Evolutionary conservation across 2,797 vertebrate genomes (phyloP).

Genomic region (Aeoliscus strigatus): DNA sequence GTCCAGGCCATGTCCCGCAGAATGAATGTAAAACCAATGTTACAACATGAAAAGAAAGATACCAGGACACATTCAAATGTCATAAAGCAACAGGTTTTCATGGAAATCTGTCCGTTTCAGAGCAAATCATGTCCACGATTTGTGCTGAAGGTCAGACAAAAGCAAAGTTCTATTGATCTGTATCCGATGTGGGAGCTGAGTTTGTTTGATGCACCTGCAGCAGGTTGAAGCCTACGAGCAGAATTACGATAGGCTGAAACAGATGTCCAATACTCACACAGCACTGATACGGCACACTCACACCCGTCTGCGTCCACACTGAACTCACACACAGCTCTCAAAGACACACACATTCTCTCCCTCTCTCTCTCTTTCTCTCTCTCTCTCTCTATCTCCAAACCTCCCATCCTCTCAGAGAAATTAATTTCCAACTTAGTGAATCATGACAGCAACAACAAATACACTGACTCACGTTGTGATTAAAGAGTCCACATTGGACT

Average conservation of each 20-base stretch:
- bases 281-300: conserved; percentile 15
- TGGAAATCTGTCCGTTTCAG: conserved; percentile 51
- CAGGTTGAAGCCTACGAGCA: conserved; percentile 25
- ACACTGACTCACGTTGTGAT: conserved; percentile 54
- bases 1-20: conserved; percentile 7
- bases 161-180: conserved; percentile 53
- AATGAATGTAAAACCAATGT: background rate
- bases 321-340: background rate
- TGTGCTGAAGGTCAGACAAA: conserved; percentile 44
- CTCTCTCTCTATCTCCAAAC: too few relatives aligned
- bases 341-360: background rate
- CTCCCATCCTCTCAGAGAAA: background rate
- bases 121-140: conserved; percentile 57
- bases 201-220: conserved; percentile 67
- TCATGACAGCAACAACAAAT: conserved; percentile 38
- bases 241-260: conserved; percentile 48
- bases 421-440: conserved; percentile 22
- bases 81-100: too few relatives aligned
- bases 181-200: conserved; percentile 49
- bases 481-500: conserved; percentile 2
- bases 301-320: background rate
- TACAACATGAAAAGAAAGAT: background rate
- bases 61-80: background rate
- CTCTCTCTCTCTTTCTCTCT: background rate
- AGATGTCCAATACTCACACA: conserved; percentile 57